Percentiles rank a stretch among this genome's conserved stretches.
phyloP scores from a whole-genome alignment of 1,140 invertebrate genomes.

The Heliconius eleuchia region DNA sequence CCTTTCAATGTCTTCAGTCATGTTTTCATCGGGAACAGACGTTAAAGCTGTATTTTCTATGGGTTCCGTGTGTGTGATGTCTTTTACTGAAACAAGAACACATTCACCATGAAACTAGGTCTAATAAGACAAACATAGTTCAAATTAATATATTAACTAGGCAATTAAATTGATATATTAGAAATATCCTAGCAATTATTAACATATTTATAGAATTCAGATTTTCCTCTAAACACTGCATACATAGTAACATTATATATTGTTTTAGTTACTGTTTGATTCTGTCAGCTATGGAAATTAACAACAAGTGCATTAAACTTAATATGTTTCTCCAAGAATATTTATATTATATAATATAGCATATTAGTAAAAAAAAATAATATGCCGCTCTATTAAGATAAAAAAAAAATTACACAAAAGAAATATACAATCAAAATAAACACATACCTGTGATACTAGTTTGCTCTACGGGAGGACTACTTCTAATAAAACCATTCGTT shows the following conservation, averaged over 20 bases:
- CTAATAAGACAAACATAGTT: neutral
- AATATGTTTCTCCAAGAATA: too few species aligned
- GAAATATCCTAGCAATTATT: neutral
- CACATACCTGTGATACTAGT: slow-evolving; percentile 72
- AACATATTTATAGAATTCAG: neutral
- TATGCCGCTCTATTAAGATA: too few species aligned
- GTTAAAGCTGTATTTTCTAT: slow-evolving; percentile 77
- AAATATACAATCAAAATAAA: slow-evolving; percentile 10
- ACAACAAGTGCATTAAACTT: too few species aligned
- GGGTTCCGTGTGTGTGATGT: slow-evolving; percentile 76
- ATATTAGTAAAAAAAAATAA: too few species aligned
- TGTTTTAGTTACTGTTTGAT: too few species aligned
- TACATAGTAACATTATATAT: neutral
- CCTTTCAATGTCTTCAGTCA: slow-evolving; percentile 78
- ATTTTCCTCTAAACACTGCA: neutral
- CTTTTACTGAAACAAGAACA: slow-evolving; percentile 64
- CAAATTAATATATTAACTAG: neutral
- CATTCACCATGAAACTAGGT: neutral
- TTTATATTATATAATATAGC: too few species aligned
- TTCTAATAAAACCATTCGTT: slow-evolving; percentile 77
- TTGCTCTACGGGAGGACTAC: slow-evolving; percentile 77
- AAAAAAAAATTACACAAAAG: too few species aligned
- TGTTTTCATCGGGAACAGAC: slow-evolving; percentile 72
- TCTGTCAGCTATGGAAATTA: too few species aligned
- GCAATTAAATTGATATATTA: neutral